phyloP scores from a whole-genome alignment of 2,113 vertebrate genomes.

The Mormoops blainvillei region DNA sequence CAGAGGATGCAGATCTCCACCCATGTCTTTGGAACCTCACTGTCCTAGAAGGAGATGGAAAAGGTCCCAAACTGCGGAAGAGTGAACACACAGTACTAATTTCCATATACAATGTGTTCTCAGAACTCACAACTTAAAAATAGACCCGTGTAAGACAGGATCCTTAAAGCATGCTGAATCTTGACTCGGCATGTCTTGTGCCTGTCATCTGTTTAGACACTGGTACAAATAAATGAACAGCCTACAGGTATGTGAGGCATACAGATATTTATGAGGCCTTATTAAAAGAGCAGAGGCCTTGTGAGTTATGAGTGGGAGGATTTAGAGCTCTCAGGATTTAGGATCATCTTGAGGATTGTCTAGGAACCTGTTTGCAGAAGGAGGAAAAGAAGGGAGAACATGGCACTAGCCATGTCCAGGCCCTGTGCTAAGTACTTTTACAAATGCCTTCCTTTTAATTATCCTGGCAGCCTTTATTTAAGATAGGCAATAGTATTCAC shows the following conservation, averaged over 20 bases:
- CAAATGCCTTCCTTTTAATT: neutral
- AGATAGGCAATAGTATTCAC: neutral
- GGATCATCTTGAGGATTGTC: neutral
- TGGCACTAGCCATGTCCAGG: neutral
- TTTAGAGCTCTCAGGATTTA: neutral
- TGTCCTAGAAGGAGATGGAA: constrained; percentile 15
- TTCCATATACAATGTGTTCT: neutral
- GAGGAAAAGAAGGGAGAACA: neutral
- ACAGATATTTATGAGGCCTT: neutral
- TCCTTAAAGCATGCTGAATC: neutral
- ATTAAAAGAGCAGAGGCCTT: neutral
- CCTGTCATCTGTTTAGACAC: neutral
- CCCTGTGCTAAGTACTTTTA: neutral
- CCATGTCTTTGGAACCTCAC: neutral
- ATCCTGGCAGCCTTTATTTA: neutral
- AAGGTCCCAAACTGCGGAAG: neutral
- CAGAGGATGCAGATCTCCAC: neutral
- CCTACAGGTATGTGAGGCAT: neutral
- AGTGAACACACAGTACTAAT: neutral
- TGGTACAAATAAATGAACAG: neutral
- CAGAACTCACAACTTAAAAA: constrained; percentile 39
- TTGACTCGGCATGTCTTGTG: neutral
- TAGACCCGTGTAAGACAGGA: neutral
- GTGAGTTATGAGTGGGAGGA: neutral
- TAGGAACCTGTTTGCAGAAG: neutral